These are phyloP conservation scores for Ahaetulla prasina DNA, from an alignment of 2,113 vertebrate genomes.

Conservation along the genomic window DNA sequence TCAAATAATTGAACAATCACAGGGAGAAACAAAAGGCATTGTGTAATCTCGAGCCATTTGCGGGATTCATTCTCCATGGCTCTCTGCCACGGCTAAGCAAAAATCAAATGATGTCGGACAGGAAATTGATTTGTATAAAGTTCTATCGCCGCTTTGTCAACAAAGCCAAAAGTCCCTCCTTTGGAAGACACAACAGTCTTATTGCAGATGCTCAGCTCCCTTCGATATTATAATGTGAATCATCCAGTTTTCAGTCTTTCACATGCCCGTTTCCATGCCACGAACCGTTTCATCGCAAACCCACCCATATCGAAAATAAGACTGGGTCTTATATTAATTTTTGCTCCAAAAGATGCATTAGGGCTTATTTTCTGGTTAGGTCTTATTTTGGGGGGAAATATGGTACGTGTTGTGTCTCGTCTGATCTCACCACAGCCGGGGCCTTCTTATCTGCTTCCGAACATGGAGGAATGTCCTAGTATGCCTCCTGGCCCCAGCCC, in stretches of 20 bases:
- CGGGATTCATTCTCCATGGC: slow-evolving; percentile 47
- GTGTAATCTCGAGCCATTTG: slow-evolving; percentile 48
- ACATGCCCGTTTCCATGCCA: not conserved
- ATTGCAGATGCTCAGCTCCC: slow-evolving; percentile 35
- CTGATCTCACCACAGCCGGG: no score
- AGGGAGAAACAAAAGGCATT: slow-evolving; percentile 39
- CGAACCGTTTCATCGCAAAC: not conserved
- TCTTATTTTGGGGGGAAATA: no score
- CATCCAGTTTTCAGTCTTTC: not conserved
- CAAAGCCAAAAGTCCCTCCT: slow-evolving; percentile 7
- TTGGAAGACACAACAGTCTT: slow-evolving; percentile 1
- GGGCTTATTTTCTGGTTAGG: no score
- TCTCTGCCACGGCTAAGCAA: slow-evolving; percentile 21
- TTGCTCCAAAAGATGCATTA: no score
- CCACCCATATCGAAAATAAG: not conserved
- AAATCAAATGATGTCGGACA: slow-evolving; percentile 21
- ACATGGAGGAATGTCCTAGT: no score
- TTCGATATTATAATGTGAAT: not conserved
- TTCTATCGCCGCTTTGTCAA: slow-evolving; percentile 46
- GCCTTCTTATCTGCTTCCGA: no score
- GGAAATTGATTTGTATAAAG: slow-evolving; percentile 38
- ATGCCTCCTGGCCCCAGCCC: no score
- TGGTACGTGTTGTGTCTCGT: no score
- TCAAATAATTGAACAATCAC: slow-evolving; percentile 54
- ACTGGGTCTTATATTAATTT: no score